Base-by-base conservation (phyloP, 30 jellyfish, hydroid and myxozoan species). In the Haliclystus octoradiatus region DNA sequence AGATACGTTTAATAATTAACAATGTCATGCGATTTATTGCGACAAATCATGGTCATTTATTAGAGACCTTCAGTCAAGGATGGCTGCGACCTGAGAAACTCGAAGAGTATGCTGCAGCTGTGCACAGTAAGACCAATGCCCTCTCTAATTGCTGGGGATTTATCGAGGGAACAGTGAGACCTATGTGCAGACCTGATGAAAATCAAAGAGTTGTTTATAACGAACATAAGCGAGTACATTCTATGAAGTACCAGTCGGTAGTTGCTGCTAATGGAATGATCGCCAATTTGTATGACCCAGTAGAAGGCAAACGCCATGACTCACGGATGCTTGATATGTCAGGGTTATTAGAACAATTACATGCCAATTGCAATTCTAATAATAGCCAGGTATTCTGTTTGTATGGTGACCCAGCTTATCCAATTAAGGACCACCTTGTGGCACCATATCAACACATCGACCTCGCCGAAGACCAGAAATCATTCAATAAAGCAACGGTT, bases 161-260 rank as follows among this genome's bases (percentile, higher is more conserved):
- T n/a, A n/a, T n/a, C n/a, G n/a, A n/a, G n/a, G n/a, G n/a, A n/a
- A n/a, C n/a, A n/a, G n/a, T n/a, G n/a, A n/a, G n/a, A n/a, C n/a
- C n/a, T 0, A 35, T 63, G 23, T 74, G 78, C 62, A 62, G 85
- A 35, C 85, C 85, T 5, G 14, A 19, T 7, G 73, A 23, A 24
- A 74, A 62, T 47, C 85, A 74, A 63, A 3, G 85, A 7, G 79
- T 30, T 5, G 78, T 63, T 1, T 74, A 74, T 63, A 74, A 74
- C 63, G 85, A 78, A 1, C 85, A 74, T 34, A 74, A 74, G 34
- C 49, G 85, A 2, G 78, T 74, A 28, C 85, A 74, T 57, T 78
- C 29, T 70, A 62, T 74, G 79, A n/a, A n/a, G n/a, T n/a, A n/a
- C n/a, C n/a, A n/a, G n/a, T n/a, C n/a, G n/a, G n/a, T n/a, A n/a